Evolutionary conservation across 1,140 invertebrate genomes (phyloP), one percentile per base, ranked within the genome.

Genomic region (Drosophila ironensis): DNA sequence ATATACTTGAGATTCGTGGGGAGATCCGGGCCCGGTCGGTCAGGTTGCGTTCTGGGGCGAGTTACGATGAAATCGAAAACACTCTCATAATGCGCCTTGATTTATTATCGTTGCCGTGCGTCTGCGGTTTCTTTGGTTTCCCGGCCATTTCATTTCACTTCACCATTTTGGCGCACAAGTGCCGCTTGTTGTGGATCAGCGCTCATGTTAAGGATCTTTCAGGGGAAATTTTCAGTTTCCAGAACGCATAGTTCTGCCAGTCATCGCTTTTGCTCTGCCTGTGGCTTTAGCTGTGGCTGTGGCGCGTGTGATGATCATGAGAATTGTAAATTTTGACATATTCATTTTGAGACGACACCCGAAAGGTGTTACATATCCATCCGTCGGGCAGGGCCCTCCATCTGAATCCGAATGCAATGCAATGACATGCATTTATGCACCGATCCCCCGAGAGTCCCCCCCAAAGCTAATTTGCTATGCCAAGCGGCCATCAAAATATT

Each of bases 361-460:
- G 53, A 69, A 82, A 84, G 78, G 77, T 82, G 78, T 82, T 82
- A 82, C 78, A 81, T 77, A 71, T 69, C 72, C 53, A 72, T 59
- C 63, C 66, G 1, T 14, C 20, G 17, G 28, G 3, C 54, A 20
- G 12, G 4, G 30, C 9, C 19, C 7, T 27, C 67, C 9, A 5
- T 20, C 45, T 41, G 45, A 22, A 59, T n/a, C n/a, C n/a, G n/a
- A n/a, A n/a, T n/a, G n/a, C n/a, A n/a, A n/a, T 80, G 78, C 75
- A 76, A 84, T 84, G 78, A 84, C 81, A 86, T 84, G 80, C 80
- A 84, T 84, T 86, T 80, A 84, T 84, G 74, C 80, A 80, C 28
- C 37, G 33, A 57, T 47, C 33, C 33, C 44, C 40, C 52, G 28
- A 51, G 45, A 27, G 45, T 52, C 37, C 66, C 37, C 50, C 41